Percentiles rank a stretch among this genome's conserved stretches.
These are phyloP conservation scores for Gibbula magus DNA, from an alignment of 2,888 invertebrate species.

Conservation along the genomic window DNA sequence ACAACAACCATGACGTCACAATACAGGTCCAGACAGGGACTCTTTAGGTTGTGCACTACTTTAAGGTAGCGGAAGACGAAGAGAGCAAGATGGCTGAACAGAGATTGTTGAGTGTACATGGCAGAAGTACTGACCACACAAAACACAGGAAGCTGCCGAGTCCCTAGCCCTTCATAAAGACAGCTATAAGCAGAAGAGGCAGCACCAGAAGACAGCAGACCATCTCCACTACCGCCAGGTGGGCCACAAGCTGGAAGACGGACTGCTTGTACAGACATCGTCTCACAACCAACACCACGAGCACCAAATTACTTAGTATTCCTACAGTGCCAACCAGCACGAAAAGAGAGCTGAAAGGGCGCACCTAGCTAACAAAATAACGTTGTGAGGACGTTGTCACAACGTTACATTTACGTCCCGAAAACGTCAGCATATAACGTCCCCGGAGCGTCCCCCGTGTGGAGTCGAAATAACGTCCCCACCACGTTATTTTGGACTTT, in stretches of 20 bases:
- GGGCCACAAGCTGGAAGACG: background rate
- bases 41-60: conserved; percentile 1
- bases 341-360: background rate
- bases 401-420: too few species aligned
- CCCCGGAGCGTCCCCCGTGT: too few species aligned
- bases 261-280: background rate
- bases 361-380: too few species aligned
- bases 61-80: conserved; percentile 11
- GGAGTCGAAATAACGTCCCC: too few species aligned
- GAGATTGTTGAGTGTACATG: background rate
- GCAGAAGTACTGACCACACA: conserved; percentile 3
- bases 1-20: conserved; percentile 17
- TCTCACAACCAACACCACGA: background rate
- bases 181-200: background rate
- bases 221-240: background rate
- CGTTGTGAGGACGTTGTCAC: too few species aligned
- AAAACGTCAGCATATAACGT: too few species aligned
- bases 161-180: conserved; percentile 1
- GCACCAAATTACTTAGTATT: background rate
- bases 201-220: background rate
- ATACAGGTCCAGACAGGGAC: conserved; percentile 7
- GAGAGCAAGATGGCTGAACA: background rate
- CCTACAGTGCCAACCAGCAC: background rate
- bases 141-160: conserved; percentile 3
- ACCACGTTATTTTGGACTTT: too few species aligned